Evolutionary conservation across 2,888 invertebrate genomes (phyloP).

Genomic region (Lamellibrachia columna): DNA sequence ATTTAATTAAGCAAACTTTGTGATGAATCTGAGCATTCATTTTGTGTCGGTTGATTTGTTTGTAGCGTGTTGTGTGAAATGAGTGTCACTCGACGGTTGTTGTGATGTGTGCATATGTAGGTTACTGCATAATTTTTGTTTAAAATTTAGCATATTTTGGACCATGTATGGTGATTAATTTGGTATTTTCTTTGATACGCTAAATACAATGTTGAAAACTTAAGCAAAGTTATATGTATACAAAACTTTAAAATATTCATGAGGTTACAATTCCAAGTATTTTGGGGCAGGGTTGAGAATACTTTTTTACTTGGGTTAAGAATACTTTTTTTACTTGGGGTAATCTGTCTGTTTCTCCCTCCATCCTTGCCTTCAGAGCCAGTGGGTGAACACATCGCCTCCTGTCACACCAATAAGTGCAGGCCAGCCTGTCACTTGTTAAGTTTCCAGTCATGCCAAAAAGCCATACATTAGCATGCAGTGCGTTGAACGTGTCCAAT

Average conservation of each 20-base stretch:
- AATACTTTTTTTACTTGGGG: too few relatives aligned
- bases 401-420: not conserved
- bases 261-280: too few relatives aligned
- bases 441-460: conserved; percentile 6
- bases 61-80: not conserved
- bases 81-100: not conserved
- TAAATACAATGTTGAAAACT: too few relatives aligned
- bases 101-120: not conserved
- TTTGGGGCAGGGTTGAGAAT: too few relatives aligned
- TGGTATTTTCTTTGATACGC: too few relatives aligned
- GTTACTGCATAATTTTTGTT: not conserved
- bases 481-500: not conserved
- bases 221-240: too few relatives aligned
- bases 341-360: not conserved
- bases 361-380: not conserved
- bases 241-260: too few relatives aligned
- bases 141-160: too few relatives aligned
- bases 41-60: not conserved
- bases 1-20: not conserved
- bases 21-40: too few relatives aligned
- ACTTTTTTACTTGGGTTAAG: too few relatives aligned
- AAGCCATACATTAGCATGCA: conserved; percentile 11
- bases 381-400: not conserved
- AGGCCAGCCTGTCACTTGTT: not conserved
- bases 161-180: too few relatives aligned